phyloP scores from a whole-genome alignment of 2,888 invertebrate genomes.

The Stictocephala bisonia region DNA sequence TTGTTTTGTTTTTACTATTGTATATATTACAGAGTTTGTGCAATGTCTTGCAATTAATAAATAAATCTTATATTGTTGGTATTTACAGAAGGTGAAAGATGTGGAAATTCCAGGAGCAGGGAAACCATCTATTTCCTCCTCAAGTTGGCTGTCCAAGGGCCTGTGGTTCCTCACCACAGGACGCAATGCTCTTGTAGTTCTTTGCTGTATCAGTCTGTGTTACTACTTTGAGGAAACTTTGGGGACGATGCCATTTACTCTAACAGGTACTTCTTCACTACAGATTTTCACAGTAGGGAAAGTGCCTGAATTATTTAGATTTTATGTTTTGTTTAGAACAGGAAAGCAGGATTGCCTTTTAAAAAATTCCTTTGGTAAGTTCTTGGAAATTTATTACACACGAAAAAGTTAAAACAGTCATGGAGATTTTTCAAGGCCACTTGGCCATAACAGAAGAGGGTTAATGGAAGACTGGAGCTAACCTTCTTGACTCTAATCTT shows the following conservation, averaged over 20 bases:
- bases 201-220: constrained; percentile 3
- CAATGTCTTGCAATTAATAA: background rate
- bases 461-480: too few relatives aligned
- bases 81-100: constrained; percentile 71
- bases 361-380: too few relatives aligned
- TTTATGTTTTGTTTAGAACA: too few relatives aligned
- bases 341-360: too few relatives aligned
- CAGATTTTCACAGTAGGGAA: too few relatives aligned
- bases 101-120: constrained; percentile 63
- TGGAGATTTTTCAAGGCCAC: too few relatives aligned
- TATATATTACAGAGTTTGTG: background rate
- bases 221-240: background rate
- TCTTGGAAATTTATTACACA: too few relatives aligned
- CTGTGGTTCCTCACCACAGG: constrained; percentile 75
- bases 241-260: background rate
- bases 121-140: constrained; percentile 58
- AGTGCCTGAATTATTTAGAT: too few relatives aligned
- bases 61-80: background rate
- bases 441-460: too few relatives aligned
- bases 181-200: constrained; percentile 77
- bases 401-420: too few relatives aligned
- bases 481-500: too few relatives aligned
- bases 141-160: constrained; percentile 65
- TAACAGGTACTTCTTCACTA: too few relatives aligned
- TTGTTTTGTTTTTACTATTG: background rate